Percentiles rank a stretch among this genome's conserved stretches.
Evolutionary conservation across 2,888 invertebrate species (phyloP).

Genomic region (Oscheius sp.): DNA sequence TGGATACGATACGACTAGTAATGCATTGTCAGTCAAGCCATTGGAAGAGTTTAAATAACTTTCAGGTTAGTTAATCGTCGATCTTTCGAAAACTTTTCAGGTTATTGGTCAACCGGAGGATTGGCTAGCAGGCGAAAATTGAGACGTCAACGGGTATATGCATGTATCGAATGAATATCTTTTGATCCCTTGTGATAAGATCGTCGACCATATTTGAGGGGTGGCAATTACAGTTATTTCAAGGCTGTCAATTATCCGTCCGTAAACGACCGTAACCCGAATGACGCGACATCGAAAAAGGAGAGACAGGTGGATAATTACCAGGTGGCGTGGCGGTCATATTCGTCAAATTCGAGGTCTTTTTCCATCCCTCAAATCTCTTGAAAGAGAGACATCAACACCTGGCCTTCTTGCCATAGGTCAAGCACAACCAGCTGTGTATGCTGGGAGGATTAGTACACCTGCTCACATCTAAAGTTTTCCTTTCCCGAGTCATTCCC

Average conservation of each 20-base stretch:
- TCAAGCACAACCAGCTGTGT: conserved; percentile 26
- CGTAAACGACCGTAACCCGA: conserved; percentile 24
- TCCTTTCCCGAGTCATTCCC: background rate
- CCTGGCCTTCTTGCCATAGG: background rate
- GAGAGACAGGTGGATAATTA: conserved; percentile 5
- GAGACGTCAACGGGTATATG: no score
- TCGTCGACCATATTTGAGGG: no score
- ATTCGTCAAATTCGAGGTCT: background rate
- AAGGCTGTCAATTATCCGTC: conserved; percentile 27
- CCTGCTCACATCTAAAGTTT: background rate
- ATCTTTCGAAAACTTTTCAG: background rate
- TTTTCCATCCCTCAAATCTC: background rate
- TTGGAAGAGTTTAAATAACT: no score
- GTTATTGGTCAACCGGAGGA: background rate
- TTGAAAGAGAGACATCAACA: background rate
- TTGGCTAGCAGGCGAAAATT: no score
- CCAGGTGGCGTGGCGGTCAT: background rate
- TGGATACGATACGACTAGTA: no score
- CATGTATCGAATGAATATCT: no score
- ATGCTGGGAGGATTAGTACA: conserved; percentile 18
- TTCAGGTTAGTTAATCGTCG: background rate
- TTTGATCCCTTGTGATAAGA: no score
- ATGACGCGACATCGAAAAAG: background rate
- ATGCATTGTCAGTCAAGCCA: no score
- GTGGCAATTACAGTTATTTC: conserved; percentile 26